Base-by-base conservation (phyloP, 2,113 vertebrate species). In the Gila orcuttii region DNA sequence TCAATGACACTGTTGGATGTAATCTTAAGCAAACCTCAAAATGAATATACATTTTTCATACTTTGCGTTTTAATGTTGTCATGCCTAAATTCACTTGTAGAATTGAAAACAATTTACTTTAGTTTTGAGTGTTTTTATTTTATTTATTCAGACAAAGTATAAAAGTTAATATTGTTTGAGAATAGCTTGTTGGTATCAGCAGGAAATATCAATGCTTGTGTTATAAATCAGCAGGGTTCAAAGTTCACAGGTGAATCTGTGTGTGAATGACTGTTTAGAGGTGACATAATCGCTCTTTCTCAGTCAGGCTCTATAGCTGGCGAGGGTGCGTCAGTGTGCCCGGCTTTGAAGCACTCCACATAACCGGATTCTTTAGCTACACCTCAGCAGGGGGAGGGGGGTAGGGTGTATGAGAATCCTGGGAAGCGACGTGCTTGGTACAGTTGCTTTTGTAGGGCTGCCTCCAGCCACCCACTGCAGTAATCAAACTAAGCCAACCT, bases 291-390 rank as follows among this genome's bases (percentile, higher is more conserved):
- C 75, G n/a, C 31, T 66, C 69, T 55, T 52, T 87, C 39, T 79
- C 79, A 78, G 77, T 42, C 77, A 81, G 39, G 21, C 79, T 85
- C 45, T 59, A 74, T 47, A 55, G 79, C 36, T 79, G 83, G 74
- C 39, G 68, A 79, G 83, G 83, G 85, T 74, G 74, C 68, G 66
- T 81, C 80, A 86, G 68, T 83, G 81, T 87, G 87, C 85, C 84
- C 78, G 76, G 83, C 91, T 92, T 89, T 88, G 91, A 92, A 91
- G 87, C 88, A 85, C 77, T 78, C 73, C 83, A 80, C 87, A 75
- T 91, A 91, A 91, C 87, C 79, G 90, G 92, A 91, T 92, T 92
- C 84, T 88, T 91, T 90, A 88, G 89, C 90, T 88, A 89, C 89
- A 90, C 90, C 90, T 91, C 87, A 86, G 85, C 66, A 45, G 82